A percentile compares a stretch with the other conserved stretches of the same genome.
Evolutionary conservation across 2,113 vertebrate species (phyloP).

Genomic region (Cercopithecus mona): DNA sequence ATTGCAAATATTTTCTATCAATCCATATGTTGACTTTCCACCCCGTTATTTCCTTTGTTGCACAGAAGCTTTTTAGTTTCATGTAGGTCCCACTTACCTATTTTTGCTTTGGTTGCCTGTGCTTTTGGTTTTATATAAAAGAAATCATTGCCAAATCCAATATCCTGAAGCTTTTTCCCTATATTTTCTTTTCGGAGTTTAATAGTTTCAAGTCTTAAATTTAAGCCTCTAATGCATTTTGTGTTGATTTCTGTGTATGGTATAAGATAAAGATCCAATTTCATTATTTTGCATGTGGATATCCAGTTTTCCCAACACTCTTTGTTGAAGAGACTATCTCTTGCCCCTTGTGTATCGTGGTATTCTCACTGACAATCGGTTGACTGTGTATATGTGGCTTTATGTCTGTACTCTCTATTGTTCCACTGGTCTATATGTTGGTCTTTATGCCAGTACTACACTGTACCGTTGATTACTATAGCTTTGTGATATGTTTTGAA

Average conservation of each 20-base stretch:
- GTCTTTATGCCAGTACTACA: background rate
- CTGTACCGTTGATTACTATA: too few relatives aligned
- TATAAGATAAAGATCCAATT: background rate
- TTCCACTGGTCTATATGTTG: too few relatives aligned
- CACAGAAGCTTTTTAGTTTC: background rate
- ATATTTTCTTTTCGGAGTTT: background rate
- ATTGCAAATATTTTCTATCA: background rate
- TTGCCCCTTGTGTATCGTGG: background rate
- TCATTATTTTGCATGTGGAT: background rate
- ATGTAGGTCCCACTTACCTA: background rate
- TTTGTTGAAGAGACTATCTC: background rate
- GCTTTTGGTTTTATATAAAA: background rate
- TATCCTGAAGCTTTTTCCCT: background rate
- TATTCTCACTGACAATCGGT: background rate
- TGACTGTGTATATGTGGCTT: background rate
- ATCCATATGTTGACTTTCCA: background rate
- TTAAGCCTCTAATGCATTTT: background rate
- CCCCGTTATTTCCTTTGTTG: background rate
- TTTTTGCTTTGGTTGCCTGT: background rate
- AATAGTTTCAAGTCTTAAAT: background rate
- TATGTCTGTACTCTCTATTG: background rate
- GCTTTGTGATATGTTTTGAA: background rate
- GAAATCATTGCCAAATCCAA: background rate
- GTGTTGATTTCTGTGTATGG: background rate
- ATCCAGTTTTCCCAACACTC: background rate